Evolutionary conservation across 1,140 invertebrate genomes (phyloP).

Genomic region (Hestina assimilis): DNA sequence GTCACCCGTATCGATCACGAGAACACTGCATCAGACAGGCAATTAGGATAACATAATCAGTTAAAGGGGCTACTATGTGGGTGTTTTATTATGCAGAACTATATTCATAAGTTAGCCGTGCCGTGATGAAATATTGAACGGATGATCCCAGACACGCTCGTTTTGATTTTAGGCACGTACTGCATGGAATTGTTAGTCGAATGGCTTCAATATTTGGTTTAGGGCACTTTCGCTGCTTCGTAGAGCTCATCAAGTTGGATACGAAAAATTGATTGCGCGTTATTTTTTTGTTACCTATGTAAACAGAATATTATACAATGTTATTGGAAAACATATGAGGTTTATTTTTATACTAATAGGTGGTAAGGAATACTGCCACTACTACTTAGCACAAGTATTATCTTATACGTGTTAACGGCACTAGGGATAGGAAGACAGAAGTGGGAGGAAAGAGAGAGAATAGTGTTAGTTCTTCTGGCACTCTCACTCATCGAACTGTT

Average conservation of each 20-base stretch:
- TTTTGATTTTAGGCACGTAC: constrained; percentile 16
- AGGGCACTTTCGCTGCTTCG: not conserved
- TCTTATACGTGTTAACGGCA: no score
- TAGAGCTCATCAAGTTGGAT: not conserved
- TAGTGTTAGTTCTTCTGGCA: no score
- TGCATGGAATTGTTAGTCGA: constrained; percentile 5
- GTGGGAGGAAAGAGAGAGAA: no score
- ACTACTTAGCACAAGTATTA: no score
- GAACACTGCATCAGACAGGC: constrained; percentile 29
- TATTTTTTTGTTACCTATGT: not conserved
- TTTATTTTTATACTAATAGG: no score
- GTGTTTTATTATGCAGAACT: constrained; percentile 39
- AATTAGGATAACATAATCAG: constrained; percentile 35
- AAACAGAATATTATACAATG: not conserved
- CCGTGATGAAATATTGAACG: constrained; percentile 24
- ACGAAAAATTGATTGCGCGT: not conserved
- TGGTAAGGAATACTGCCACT: no score
- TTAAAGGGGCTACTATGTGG: constrained; percentile 26
- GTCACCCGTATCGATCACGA: constrained; percentile 2
- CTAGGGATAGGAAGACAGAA: no score
- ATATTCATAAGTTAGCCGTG: constrained; percentile 33
- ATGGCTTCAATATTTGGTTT: constrained; percentile 13
- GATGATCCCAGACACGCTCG: constrained; percentile 6
- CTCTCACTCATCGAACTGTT: no score
- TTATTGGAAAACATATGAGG: no score